These are phyloP conservation scores for Hirudinaria manillensis DNA, from an alignment of 2,888 invertebrate genomes.

Conservation along the genomic window DNA sequence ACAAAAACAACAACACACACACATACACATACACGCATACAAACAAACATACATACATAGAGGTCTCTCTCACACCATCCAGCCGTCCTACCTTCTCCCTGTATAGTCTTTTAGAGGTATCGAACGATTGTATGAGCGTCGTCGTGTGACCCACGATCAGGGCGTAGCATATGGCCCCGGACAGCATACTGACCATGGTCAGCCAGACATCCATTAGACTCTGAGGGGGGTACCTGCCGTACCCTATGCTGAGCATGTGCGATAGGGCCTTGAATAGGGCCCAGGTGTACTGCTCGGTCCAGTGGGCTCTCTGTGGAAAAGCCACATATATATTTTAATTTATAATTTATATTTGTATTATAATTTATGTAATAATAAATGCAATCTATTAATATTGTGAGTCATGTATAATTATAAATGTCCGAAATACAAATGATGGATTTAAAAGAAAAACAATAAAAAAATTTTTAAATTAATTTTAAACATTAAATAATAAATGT, in stretches of 20 bases:
- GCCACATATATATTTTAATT: constrained; percentile 46
- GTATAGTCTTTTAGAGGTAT: constrained; percentile 91
- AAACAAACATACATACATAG: too few species aligned
- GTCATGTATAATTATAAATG: too few species aligned
- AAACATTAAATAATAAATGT: too few species aligned
- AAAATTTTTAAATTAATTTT: too few species aligned
- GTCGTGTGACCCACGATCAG: constrained; percentile 81
- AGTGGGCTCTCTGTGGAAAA: constrained; percentile 74
- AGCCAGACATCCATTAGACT: constrained; percentile 96
- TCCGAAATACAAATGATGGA: too few species aligned
- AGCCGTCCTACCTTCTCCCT: constrained; percentile 76
- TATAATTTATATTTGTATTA: background rate
- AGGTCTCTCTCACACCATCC: too few species aligned
- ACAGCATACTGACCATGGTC: constrained; percentile 90
- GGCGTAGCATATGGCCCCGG: constrained; percentile 96
- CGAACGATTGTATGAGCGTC: constrained; percentile 93
- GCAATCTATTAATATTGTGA: too few species aligned
- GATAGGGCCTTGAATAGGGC: constrained; percentile 97
- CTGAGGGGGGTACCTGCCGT: constrained; percentile 94
- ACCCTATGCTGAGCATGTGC: constrained; percentile 97
- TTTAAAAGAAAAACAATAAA: too few species aligned
- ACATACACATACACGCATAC: too few species aligned
- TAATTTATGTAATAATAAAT: too few species aligned
- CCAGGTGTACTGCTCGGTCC: constrained; percentile 98
- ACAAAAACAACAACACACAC: too few species aligned